Evolutionary conservation across 2,797 vertebrate species (phyloP), one percentile per base, ranked within the genome.

Genomic region (Fistularia commersonii): DNA sequence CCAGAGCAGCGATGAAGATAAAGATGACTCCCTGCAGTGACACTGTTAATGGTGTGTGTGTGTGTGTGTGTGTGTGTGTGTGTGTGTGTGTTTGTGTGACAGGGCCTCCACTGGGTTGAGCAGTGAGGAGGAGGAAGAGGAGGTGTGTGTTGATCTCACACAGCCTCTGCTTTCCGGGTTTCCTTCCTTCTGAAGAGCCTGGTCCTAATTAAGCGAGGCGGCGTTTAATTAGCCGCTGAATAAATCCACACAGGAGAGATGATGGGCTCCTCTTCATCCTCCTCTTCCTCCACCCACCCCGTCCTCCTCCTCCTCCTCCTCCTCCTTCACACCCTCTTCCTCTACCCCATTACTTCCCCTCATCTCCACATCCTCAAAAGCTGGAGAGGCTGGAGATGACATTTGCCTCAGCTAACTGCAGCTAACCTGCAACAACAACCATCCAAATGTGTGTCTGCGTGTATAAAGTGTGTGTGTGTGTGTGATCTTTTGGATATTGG

Each of bases 151-250:
- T 61, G 45, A 61, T 60, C 51, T 64, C 49, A 43, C 42, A 74
- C 53, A 37, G 11, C 50, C 39, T 57, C 74, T 69, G 61, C 59
- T 15, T 8, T 6, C 8, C 0, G 11, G 6, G 11, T 13, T 41
- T 36, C 15, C 44, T 64, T 69, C 58, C 58, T 80, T 58, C 66
- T 85, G 67, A 81, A 76, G 79, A 87, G 85, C 86, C 85, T 85
- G 86, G 88, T 90, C 87, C 90, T 92, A 90, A 92, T 91, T 91
- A 90, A 87, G 84, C 69, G 85, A 88, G 87, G 87, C 87, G 89
- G 84, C 77, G 63, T 89, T 89, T 91, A 91, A 91, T 91, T 91
- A 91, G 84, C 54, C 84, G 80, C 83, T 89, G 84, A 89, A 90
- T 89, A 90, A 89, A 87, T 89, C 81, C 86, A 80, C 74, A 54